These are phyloP conservation scores for Dendrolimus houi DNA, from an alignment of 2,888 invertebrate species.

Conservation along the genomic window DNA sequence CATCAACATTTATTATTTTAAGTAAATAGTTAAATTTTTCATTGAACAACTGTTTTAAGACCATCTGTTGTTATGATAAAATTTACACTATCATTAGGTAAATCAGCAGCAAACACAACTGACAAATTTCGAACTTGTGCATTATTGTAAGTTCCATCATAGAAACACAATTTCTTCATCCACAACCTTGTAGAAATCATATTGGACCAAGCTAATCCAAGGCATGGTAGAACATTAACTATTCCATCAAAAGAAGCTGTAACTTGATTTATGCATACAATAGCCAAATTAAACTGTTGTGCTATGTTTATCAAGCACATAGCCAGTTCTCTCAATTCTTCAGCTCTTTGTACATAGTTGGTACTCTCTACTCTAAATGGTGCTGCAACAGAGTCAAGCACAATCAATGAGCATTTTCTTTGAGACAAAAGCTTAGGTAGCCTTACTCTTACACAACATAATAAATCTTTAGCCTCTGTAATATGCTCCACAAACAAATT, in stretches of 20 bases:
- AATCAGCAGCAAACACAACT: conserved; percentile 47
- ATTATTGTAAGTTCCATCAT: conserved; percentile 14
- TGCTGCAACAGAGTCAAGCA: conserved; percentile 65
- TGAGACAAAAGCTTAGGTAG: conserved; percentile 45
- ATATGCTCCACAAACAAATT: conserved; percentile 61
- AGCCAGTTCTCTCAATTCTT: conserved; percentile 59
- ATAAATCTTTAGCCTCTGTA: conserved; percentile 51
- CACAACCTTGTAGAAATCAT: conserved; percentile 52
- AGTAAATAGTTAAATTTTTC: neutral
- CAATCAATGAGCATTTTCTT: conserved; percentile 36
- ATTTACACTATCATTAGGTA: conserved; percentile 29
- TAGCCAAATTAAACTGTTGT: conserved; percentile 42
- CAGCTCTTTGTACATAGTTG: conserved; percentile 60
- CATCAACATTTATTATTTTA: neutral
- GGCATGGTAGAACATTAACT: conserved; percentile 42
- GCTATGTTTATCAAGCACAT: conserved; percentile 38
- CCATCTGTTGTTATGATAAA: conserved; percentile 43
- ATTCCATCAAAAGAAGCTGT: conserved; percentile 41
- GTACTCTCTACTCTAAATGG: conserved; percentile 57
- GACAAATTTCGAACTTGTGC: conserved; percentile 35
- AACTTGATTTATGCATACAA: conserved; percentile 66
- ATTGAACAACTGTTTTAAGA: conserved; percentile 16
- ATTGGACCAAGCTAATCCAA: conserved; percentile 69
- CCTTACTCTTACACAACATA: conserved; percentile 49
- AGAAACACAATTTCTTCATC: conserved; percentile 25